Conservation (phyloP, 2,888 invertebrate species). For the Lysandra coridon region DNA sequence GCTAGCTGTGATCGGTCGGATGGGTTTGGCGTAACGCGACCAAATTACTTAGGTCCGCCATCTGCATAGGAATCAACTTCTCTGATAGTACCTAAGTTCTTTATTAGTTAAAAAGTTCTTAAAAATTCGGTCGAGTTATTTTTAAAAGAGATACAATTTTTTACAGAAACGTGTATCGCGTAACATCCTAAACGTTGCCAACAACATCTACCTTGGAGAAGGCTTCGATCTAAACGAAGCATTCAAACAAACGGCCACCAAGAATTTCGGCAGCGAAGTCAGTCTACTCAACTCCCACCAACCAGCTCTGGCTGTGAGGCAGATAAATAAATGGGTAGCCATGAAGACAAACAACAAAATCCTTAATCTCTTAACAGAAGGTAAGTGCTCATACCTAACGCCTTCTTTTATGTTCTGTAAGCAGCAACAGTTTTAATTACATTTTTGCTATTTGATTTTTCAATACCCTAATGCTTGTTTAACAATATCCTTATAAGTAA, state of each 20-base stretch:
- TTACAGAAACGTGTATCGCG: slow-evolving; percentile 60
- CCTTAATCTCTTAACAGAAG: slow-evolving; percentile 77
- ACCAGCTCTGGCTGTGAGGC: slow-evolving; percentile 65
- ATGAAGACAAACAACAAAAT: slow-evolving; percentile 85
- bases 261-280: slow-evolving; percentile 80
- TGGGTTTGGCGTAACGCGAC: too few species aligned
- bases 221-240: slow-evolving; percentile 53
- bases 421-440: too few species aligned
- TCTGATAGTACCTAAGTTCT: too few species aligned
- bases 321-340: slow-evolving; percentile 88
- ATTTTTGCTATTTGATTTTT: too few species aligned
- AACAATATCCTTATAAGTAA: too few species aligned
- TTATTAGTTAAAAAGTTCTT: neutral
- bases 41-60: too few species aligned
- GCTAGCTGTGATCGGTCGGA: too few species aligned
- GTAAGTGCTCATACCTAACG: slow-evolving; percentile 54
- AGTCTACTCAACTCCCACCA: slow-evolving; percentile 76
- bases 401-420: too few species aligned
- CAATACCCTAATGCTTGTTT: too few species aligned
- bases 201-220: slow-evolving; percentile 61
- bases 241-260: slow-evolving; percentile 58
- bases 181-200: slow-evolving; percentile 63
- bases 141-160: neutral
- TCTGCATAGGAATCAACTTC: too few species aligned
- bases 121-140: neutral